Evolutionary conservation across 2,113 vertebrate species (phyloP).

Genomic region (Podarcis raffonei): DNA sequence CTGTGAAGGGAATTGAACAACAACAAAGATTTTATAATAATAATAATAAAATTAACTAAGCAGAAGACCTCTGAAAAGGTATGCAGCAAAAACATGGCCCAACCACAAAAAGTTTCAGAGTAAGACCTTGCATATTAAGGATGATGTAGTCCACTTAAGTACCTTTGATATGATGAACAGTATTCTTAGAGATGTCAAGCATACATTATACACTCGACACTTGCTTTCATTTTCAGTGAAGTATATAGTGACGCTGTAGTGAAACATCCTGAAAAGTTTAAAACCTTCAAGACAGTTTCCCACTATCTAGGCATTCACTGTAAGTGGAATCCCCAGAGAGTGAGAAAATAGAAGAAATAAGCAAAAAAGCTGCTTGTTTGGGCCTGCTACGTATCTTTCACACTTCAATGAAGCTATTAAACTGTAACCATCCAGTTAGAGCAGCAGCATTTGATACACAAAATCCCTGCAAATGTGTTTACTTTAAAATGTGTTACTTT

Average conservation of each 20-base stretch:
- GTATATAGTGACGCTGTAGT: slow-evolving; percentile 22
- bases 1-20: not conserved
- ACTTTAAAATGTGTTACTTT: slow-evolving; percentile 62
- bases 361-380: not conserved
- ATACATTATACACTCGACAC: slow-evolving; percentile 32
- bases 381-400: slow-evolving; percentile 32
- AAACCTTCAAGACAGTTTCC: not conserved
- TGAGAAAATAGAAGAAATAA: slow-evolving; percentile 25
- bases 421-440: slow-evolving; percentile 57
- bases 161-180: not conserved
- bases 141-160: not conserved
- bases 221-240: slow-evolving; percentile 24
- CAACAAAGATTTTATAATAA: not conserved
- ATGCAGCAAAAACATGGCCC: not conserved
- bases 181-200: slow-evolving; percentile 55
- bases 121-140: slow-evolving; percentile 8
- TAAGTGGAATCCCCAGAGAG: not conserved
- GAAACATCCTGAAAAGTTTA: not conserved
- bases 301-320: not conserved
- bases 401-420: slow-evolving; percentile 53
- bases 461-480: slow-evolving; percentile 64
- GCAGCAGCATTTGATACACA: slow-evolving; percentile 58
- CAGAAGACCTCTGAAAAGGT: not conserved
- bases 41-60: not conserved
- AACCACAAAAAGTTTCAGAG: not conserved